These are phyloP conservation scores for Plodia interpunctella DNA, from an alignment of 1,140 invertebrate genomes.

Conservation along the genomic window DNA sequence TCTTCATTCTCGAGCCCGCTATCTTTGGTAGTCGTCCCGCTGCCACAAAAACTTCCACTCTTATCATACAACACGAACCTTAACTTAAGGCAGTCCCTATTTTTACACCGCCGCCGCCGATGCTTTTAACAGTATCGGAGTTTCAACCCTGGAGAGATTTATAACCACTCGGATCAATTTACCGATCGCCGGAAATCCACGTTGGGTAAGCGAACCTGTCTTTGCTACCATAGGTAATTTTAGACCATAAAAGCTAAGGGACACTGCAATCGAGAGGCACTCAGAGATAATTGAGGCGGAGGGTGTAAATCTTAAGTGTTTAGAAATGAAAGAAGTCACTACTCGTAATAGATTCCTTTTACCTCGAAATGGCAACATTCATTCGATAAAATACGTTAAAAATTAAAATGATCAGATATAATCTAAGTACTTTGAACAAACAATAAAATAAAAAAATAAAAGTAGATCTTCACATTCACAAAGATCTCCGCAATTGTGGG, in stretches of 20 bases:
- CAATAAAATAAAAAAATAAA: background rate
- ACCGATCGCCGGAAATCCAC: slow-evolving; percentile 59
- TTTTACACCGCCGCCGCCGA: slow-evolving; percentile 55
- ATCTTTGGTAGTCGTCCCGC: slow-evolving; percentile 53
- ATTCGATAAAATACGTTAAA: slow-evolving; percentile 3
- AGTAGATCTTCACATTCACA: background rate
- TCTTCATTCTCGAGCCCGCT: slow-evolving; percentile 47
- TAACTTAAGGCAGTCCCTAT: slow-evolving; percentile 62
- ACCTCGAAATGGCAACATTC: slow-evolving; percentile 25
- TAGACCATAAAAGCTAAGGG: slow-evolving; percentile 37
- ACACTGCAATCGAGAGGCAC: slow-evolving; percentile 30
- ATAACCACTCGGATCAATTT: slow-evolving; percentile 59
- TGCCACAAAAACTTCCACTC: slow-evolving; percentile 67
- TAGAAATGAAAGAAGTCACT: slow-evolving; percentile 21
- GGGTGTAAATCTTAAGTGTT: slow-evolving; percentile 27
- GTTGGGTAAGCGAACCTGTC: slow-evolving; percentile 50
- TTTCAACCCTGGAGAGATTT: slow-evolving; percentile 49
- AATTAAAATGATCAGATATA: background rate
- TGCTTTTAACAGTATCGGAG: slow-evolving; percentile 66
- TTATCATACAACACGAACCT: slow-evolving; percentile 68
- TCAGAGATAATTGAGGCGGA: slow-evolving; percentile 39
- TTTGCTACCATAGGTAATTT: slow-evolving; percentile 46
- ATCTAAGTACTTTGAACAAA: background rate
- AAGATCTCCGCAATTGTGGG: background rate
- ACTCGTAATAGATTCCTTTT: slow-evolving; percentile 25